Evolutionary conservation across 2,797 vertebrate species (phyloP).

Genomic region (Hippocampus kuda): DNA sequence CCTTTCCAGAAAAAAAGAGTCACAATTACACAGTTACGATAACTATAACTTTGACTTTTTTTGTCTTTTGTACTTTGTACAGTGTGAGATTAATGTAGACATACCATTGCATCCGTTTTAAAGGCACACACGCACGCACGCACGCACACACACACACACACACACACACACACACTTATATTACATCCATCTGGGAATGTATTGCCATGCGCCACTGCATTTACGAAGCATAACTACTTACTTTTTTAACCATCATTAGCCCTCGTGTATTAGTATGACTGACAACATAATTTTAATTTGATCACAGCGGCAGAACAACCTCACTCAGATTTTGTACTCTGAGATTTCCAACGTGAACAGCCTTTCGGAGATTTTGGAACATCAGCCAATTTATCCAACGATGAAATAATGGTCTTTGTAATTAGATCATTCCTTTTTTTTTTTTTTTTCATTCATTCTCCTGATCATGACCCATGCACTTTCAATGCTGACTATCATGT

Average conservation of each 20-base stretch:
- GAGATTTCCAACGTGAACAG: constrained; percentile 28
- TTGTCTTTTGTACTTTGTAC: not conserved
- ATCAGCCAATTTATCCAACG: constrained; percentile 58
- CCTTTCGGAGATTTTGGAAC: constrained; percentile 51
- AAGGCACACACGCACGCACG: not conserved
- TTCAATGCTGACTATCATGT: constrained; percentile 55
- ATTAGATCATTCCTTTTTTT: constrained; percentile 39
- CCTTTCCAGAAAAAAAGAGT: not conserved
- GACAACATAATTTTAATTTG: constrained; percentile 41
- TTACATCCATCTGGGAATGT: not conserved
- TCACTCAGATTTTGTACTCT: constrained; percentile 12
- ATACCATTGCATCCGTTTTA: not conserved
- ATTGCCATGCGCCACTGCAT: not conserved
- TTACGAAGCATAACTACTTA: constrained; percentile 17
- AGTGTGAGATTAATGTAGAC: not conserved
- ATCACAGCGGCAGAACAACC: constrained; percentile 39
- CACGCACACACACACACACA: not conserved
- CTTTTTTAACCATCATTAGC: constrained; percentile 19
- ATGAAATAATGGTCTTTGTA: constrained; percentile 62
- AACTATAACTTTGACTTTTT: not conserved
- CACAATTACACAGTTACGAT: not conserved
- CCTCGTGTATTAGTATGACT: constrained; percentile 21
- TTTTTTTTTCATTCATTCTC: constrained; percentile 39
- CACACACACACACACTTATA: not conserved
- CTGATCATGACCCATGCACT: constrained; percentile 56